Base-by-base conservation (phyloP, 2,888 invertebrate species). In the Caenorhabditis afra region DNA sequence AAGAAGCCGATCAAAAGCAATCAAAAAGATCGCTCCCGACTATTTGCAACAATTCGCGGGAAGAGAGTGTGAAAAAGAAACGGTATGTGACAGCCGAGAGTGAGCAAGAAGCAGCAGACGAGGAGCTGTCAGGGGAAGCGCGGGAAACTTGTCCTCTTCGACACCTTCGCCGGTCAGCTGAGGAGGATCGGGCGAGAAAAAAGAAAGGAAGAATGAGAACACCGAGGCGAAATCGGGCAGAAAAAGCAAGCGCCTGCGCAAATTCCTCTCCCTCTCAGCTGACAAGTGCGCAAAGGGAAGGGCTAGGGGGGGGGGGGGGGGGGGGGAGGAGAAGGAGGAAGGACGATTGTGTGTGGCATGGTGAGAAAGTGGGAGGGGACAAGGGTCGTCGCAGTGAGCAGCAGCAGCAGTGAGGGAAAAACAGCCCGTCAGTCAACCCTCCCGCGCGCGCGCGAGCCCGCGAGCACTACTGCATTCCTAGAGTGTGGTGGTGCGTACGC, bases 401-500 rank as follows among this genome's bases (percentile, higher is more conserved):
- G 49, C 35, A 61, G 61, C 58, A 62, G 71, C 62, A 64, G 57
- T 71, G 57, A 20, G 45, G 22, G 22, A 23, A n/a, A 57, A 57
- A 57, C 23, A 58, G 58, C 58, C 58, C 58, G 73, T 58, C 73
- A 57, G 73, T 64, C 73, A 58, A 64, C 47, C 44, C 64, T 41
- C 61, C 64, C 73, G 44, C 61, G 47, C 64, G 53, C n/a, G n/a
- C 64, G 64, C 64, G 64, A 64, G 70, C 58, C 58, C 68, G 59
- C 52, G 58, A 61, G 64, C 73, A 73, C 64, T 58, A 64, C 73
- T 64, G 73, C 73, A 73, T 73, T 73, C 73, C 73, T 73, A 73
- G 73, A 64, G 73, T 71, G 73, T 73, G 55, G 71, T 73, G 70
- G 44, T 47, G 52, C 57, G 44, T 47, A 44, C 57, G 52, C 59